Conservation (phyloP, 2,113 vertebrate species). For the Heterocephalus glaber region DNA sequence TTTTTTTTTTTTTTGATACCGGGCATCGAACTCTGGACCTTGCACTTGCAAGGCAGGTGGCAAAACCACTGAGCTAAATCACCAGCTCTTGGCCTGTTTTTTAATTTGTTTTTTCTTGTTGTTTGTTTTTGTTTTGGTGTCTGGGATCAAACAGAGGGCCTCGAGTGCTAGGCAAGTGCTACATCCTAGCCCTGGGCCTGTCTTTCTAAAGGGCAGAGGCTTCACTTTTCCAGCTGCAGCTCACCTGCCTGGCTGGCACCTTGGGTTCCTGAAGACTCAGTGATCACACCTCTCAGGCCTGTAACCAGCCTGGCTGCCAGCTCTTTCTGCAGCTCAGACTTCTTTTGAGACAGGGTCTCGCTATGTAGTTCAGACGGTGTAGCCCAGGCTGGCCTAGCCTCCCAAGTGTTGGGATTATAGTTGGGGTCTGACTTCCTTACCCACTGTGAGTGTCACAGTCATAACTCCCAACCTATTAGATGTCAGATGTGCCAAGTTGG, state of each 20-base stretch:
- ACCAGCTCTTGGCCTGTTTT: no score
- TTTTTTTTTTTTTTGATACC: no score
- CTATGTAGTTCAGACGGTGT: background rate
- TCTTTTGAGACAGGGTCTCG: background rate
- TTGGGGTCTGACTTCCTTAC: background rate
- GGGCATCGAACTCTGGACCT: no score
- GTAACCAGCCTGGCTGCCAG: background rate
- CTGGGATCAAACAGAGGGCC: background rate
- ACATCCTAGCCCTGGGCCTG: background rate
- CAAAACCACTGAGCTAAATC: no score
- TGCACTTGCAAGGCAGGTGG: no score
- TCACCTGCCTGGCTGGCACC: background rate
- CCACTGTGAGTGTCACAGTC: background rate
- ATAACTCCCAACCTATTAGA: background rate
- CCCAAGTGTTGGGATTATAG: background rate
- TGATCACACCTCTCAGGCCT: background rate
- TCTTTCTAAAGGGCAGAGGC: slow-evolving; percentile 17
- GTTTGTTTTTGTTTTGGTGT: no score
- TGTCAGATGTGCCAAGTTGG: background rate
- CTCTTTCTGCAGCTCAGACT: background rate
- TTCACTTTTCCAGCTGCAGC: background rate
- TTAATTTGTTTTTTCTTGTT: no score
- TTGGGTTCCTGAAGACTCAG: background rate
- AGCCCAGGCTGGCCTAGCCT: background rate
- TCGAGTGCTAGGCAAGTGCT: background rate